phyloP scores from a whole-genome alignment of 2,113 vertebrate species.

The Dinomys branickii region DNA sequence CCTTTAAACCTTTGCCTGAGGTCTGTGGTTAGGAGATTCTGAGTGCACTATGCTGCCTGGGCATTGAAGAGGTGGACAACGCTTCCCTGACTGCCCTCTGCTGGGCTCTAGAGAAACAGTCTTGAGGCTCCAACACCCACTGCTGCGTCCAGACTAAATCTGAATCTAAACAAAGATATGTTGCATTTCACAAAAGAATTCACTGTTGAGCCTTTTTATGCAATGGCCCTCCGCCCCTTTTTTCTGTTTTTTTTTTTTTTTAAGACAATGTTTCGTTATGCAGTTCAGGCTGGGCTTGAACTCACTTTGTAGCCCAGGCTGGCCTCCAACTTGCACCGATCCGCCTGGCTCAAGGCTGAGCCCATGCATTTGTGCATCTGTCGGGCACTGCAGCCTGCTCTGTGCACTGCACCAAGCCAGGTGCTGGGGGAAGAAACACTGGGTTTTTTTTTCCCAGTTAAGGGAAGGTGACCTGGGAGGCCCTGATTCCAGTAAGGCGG shows the following conservation, averaged over 20 bases:
- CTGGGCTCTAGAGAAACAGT: not conserved
- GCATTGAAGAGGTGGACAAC: not conserved
- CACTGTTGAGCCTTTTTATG: not conserved
- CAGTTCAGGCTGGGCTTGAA: not conserved
- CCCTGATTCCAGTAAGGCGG: not conserved
- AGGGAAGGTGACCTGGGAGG: not conserved
- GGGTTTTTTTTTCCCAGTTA: not conserved
- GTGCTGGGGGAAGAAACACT: not conserved
- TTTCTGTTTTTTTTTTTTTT: not conserved
- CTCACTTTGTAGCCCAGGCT: not conserved
- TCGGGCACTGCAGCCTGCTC: not conserved
- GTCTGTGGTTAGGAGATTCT: accelerated
- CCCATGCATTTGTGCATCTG: not conserved
- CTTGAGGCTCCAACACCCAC: not conserved
- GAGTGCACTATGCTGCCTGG: not conserved
- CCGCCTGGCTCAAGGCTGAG: not conserved
- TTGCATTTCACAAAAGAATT: not conserved
- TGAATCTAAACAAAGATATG: not conserved
- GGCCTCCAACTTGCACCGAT: not conserved
- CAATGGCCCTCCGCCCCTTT: not conserved
- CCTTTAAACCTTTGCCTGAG: not conserved
- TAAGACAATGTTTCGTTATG: not conserved
- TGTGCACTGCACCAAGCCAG: accelerated
- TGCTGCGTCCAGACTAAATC: not conserved
- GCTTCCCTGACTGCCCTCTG: not conserved